A percentile compares a stretch with the other conserved stretches of the same genome.
These are phyloP conservation scores for Muntiacus muntjak DNA, from an alignment of 2,113 vertebrate species.

Conservation along the genomic window DNA sequence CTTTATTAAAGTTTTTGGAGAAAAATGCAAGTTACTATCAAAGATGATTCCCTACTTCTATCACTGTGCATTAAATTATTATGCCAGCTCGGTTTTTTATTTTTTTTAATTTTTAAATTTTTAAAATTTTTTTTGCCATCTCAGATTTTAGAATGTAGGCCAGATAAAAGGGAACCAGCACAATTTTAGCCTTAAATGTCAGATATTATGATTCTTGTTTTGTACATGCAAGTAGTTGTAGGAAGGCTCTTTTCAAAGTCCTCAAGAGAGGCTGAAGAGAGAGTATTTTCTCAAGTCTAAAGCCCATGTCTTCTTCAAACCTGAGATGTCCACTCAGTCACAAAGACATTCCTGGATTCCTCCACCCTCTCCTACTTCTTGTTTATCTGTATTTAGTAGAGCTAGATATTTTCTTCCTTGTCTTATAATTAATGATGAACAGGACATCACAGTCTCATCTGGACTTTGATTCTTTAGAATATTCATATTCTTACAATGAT, in stretches of 20 bases:
- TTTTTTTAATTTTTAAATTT: no score
- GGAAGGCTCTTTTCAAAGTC: background rate
- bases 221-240: background rate
- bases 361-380: background rate
- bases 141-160: background rate
- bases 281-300: background rate
- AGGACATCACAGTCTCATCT: background rate
- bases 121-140: background rate
- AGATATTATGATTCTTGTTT: background rate
- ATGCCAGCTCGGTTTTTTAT: background rate
- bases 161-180: background rate
- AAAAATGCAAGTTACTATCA: background rate
- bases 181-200: background rate
- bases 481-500: background rate
- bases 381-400: background rate
- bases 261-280: background rate
- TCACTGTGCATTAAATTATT: constrained; percentile 5
- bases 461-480: background rate
- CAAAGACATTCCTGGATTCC: background rate
- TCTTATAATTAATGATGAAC: background rate
- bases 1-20: background rate
- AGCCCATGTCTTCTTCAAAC: background rate
- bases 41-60: background rate
- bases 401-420: background rate
- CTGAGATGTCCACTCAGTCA: background rate